These are phyloP conservation scores for Thunnus thynnus DNA, from an alignment of 2,113 vertebrate genomes.

Conservation along the genomic window DNA sequence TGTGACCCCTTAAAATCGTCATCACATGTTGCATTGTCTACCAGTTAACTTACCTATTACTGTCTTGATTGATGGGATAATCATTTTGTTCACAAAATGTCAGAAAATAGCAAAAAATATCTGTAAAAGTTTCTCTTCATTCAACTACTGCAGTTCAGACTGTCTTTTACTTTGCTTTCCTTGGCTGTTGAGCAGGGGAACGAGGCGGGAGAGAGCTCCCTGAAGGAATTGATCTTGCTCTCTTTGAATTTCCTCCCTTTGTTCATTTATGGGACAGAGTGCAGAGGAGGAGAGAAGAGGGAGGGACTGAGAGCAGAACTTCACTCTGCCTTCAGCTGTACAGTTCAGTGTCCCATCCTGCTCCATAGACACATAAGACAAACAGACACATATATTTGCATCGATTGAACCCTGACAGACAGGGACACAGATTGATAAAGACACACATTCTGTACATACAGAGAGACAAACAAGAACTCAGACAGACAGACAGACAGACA, in stretches of 20 bases:
- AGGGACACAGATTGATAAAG: not conserved
- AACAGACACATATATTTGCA: constrained; percentile 7
- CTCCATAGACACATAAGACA: constrained; percentile 55
- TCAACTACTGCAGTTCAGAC: constrained; percentile 58
- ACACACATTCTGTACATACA: constrained; percentile 28
- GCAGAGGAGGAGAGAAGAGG: constrained; percentile 71
- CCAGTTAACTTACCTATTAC: too few species aligned
- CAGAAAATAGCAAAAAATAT: too few species aligned
- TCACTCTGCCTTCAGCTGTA: constrained; percentile 57
- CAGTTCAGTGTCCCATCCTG: constrained; percentile 67
- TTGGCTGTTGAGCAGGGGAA: constrained; percentile 25
- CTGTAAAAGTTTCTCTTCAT: not conserved
- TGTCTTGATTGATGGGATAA: too few species aligned
- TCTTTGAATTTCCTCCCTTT: constrained; percentile 46
- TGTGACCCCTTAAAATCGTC: too few species aligned
- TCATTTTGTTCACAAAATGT: too few species aligned
- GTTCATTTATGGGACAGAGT: constrained; percentile 76
- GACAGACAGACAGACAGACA: constrained; percentile 40
- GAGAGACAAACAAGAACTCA: constrained; percentile 28
- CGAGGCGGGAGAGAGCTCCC: constrained; percentile 45
- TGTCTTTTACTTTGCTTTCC: constrained; percentile 40
- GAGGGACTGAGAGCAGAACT: constrained; percentile 70
- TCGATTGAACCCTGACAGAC: constrained; percentile 29
- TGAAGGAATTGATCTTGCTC: constrained; percentile 57
- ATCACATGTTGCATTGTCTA: too few species aligned